Conservation (phyloP, 2,113 vertebrate species). For the Camarhynchus parvulus region DNA sequence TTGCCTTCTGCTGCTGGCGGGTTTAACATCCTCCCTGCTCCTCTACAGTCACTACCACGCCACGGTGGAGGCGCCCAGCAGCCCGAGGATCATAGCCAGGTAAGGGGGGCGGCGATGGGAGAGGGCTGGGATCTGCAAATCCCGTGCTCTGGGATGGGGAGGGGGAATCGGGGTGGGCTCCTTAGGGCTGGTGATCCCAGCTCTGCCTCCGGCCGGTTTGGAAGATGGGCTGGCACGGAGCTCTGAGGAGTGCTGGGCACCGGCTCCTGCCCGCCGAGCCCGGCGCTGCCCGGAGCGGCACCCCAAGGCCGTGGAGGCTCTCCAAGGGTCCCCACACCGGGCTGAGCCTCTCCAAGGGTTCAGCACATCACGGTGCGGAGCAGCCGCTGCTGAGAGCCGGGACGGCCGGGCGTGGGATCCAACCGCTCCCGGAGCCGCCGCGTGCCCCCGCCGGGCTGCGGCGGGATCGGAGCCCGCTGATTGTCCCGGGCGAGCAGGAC, state of each 20-base stretch:
- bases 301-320: neutral
- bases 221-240: neutral
- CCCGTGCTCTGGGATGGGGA: neutral
- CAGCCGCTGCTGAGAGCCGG: neutral
- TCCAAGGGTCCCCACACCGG: accelerated
- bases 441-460: neutral
- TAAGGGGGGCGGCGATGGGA: neutral
- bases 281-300: neutral
- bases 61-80: neutral
- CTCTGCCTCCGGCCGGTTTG: neutral
- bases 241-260: neutral
- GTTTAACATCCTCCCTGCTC: constrained; percentile 40
- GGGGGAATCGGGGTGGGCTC: neutral
- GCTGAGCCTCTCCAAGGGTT: neutral
- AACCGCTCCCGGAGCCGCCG: neutral
- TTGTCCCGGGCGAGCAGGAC: neutral
- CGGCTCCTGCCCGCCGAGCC: neutral
- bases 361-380: neutral
- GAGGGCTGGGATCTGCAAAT: neutral
- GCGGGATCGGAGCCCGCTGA: neutral
- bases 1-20: constrained; percentile 55
- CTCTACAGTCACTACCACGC: constrained; percentile 50
- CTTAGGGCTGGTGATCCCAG: neutral
- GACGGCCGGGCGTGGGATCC: neutral
- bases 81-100: constrained; percentile 32